phyloP scores from a whole-genome alignment of 2,113 vertebrate species.

The Eublepharis macularius region DNA sequence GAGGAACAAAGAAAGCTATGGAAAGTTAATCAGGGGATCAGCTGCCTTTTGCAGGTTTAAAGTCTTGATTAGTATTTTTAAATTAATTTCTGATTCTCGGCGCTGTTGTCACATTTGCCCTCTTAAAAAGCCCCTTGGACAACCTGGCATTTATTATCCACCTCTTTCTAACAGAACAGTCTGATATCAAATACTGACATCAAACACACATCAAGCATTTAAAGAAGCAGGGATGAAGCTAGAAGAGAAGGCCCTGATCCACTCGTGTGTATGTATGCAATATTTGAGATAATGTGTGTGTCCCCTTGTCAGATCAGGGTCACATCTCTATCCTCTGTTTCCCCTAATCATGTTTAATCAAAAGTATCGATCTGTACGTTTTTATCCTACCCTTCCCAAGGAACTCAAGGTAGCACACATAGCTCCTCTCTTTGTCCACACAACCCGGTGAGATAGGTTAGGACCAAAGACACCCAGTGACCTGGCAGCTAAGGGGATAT shows the following conservation, averaged over 20 bases:
- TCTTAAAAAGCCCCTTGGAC: background rate
- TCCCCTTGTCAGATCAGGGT: background rate
- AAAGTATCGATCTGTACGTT: no score
- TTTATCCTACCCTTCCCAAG: no score
- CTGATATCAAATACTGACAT: background rate
- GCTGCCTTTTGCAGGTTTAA: background rate
- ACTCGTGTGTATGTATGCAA: background rate
- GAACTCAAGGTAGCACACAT: no score
- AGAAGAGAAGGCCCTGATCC: background rate
- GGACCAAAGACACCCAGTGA: no score
- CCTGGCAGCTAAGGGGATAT: no score
- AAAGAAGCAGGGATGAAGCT: background rate
- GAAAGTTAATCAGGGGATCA: constrained; percentile 33
- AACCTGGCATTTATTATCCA: constrained; percentile 9
- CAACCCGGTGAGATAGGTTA: no score
- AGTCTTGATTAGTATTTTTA: constrained; percentile 18
- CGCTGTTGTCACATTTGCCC: constrained; percentile 1
- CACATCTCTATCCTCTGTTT: no score
- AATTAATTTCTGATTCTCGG: constrained; percentile 33
- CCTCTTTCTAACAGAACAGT: background rate
- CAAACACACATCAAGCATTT: constrained; percentile 12
- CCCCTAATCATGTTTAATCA: no score
- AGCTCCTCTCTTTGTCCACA: no score
- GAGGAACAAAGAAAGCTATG: background rate
- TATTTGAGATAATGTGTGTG: background rate